Percentiles rank a stretch among this genome's conserved stretches.
phyloP scores from a whole-genome alignment of 2,797 vertebrate genomes.

The Anabas testudineus region DNA sequence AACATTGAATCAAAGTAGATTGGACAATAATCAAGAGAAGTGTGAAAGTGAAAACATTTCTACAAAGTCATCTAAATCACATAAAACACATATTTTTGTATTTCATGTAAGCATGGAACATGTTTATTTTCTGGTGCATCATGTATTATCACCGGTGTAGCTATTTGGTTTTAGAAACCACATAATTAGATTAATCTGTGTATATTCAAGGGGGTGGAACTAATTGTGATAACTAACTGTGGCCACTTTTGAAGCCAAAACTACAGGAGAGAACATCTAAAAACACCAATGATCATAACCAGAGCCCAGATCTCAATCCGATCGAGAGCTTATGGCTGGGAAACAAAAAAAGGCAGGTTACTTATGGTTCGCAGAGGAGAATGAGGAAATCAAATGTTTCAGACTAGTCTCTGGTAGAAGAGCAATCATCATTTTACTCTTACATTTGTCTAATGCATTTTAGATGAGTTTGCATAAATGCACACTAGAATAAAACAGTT shows the following conservation, averaged over 20 bases:
- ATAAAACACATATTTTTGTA: too few relatives aligned
- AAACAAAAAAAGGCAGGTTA: constrained; percentile 1
- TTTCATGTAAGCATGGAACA: neutral
- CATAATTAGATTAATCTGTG: neutral
- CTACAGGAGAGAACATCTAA: neutral
- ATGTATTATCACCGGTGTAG: neutral
- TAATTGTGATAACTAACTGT: neutral
- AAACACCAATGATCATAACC: constrained; percentile 6
- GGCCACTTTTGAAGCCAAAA: neutral
- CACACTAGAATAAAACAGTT: too few relatives aligned
- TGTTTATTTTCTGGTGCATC: neutral
- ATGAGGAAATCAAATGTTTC: too few relatives aligned
- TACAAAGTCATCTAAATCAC: neutral
- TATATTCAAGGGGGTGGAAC: neutral
- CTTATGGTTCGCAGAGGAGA: too few relatives aligned
- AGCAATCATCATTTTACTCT: too few relatives aligned
- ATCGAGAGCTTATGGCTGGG: neutral
- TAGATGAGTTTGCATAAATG: too few relatives aligned
- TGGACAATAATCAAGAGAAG: neutral
- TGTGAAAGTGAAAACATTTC: neutral
- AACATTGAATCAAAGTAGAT: constrained; percentile 7
- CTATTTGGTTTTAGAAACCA: neutral
- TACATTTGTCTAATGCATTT: too few relatives aligned
- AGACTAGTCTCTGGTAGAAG: too few relatives aligned
- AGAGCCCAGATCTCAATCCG: too few relatives aligned